Base-by-base conservation (phyloP, 1,140 invertebrate genomes). In the Oncopodura yosiiana region DNA sequence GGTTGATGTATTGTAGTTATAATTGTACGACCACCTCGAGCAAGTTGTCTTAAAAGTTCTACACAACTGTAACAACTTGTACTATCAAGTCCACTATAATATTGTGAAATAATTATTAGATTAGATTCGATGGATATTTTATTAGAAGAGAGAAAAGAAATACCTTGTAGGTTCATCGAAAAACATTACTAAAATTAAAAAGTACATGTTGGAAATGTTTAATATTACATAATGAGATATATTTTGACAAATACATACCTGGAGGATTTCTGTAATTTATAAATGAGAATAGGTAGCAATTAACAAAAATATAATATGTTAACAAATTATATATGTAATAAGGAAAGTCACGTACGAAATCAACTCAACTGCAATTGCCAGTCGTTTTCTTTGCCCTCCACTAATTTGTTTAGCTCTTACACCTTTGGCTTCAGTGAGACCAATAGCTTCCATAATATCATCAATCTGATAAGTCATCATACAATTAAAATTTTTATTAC, bases 1-100 rank as follows among this genome's bases (percentile, higher is more conserved):
- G 94, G 93, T 68, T 98, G 94, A 72, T 98, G 94, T 59, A 97
- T 95, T 8, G 93, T 95, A 69, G 92, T 94, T 48, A 96, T 86
- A 46, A 98, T 89, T 2, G 90, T 93, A 60, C 90, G 78, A 0
- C 91, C 91, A 66, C 91, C 88, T 23, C 79, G 70, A 36, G 92
- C 89, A 41, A 97, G 69, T 51, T 81, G 78, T 70, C 90, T 79
- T 9, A 86, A 66, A 5, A 83, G 71, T 18, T 69, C 56, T 18
- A 58, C 49, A 38, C 65, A 58, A 52, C 60, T 64, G 59, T 61
- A 64, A 30, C 63, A 62, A 11, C 60, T 57, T 1, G 61, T 57
- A 29, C 57, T 60, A 51, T 63, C 61, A 29, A 63, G 38, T 8
- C 63, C 60, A 89, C n/a, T n/a, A n/a, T n/a, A n/a, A n/a, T n/a